A percentile compares a stretch with the other conserved stretches of the same genome.
phyloP scores from a whole-genome alignment of 2,888 invertebrate species.

The Chironomus riparius region DNA sequence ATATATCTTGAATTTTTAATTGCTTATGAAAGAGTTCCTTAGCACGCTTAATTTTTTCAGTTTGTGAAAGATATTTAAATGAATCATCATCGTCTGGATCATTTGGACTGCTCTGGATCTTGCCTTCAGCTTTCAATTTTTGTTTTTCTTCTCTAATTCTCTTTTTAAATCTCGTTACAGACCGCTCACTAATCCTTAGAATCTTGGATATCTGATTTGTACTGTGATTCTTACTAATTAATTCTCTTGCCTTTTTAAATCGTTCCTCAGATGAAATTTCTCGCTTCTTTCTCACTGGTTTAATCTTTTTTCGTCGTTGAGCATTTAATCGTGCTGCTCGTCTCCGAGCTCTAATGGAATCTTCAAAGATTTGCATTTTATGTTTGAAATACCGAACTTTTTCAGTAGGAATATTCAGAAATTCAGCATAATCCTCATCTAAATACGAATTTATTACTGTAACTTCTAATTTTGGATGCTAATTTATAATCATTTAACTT shows the following conservation, averaged over 20 bases:
- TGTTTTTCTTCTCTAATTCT: constrained; percentile 15
- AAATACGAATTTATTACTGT: neutral
- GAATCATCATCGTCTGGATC: constrained; percentile 11
- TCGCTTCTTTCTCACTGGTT: neutral
- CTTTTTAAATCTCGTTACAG: constrained; percentile 18
- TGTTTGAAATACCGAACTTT: constrained; percentile 18
- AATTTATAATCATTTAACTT: neutral
- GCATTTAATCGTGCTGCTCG: neutral
- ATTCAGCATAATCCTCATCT: constrained; percentile 9
- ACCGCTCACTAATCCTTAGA: constrained; percentile 13
- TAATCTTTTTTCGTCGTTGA: neutral
- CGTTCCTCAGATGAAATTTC: constrained; percentile 1
- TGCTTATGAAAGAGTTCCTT: constrained; percentile 10
- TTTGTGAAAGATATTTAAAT: neutral
- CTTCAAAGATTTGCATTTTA: constrained; percentile 18
- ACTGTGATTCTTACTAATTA: neutral
- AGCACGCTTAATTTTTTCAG: constrained; percentile 3
- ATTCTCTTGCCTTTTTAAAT: neutral
- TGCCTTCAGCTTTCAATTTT: constrained; percentile 16
- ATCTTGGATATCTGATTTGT: constrained; percentile 24
- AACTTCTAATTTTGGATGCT: neutral
- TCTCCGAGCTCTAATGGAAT: neutral
- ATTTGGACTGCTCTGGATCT: neutral
- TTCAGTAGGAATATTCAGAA: constrained; percentile 3
- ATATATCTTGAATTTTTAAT: constrained; percentile 3